These are phyloP conservation scores for Anoplolepis gracilipes DNA, from an alignment of 1,140 invertebrate genomes.

Conservation along the genomic window DNA sequence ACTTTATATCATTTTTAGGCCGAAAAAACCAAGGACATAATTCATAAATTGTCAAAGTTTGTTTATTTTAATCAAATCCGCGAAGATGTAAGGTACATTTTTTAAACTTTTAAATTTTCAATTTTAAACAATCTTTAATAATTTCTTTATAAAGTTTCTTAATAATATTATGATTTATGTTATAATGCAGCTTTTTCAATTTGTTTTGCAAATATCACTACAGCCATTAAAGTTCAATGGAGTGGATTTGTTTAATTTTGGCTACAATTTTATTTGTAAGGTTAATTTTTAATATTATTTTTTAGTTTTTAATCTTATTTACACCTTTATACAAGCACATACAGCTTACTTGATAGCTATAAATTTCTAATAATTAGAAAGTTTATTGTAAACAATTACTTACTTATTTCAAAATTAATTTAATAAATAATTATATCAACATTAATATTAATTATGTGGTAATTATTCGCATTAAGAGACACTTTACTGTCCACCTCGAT, in stretches of 20 bases:
- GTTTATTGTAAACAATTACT: not conserved
- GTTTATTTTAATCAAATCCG: not conserved
- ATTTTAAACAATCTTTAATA: not conserved
- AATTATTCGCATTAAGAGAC: no score
- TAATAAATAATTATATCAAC: not conserved
- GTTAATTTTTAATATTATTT: not conserved
- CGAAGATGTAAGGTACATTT: constrained; percentile 23
- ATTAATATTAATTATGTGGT: not conserved
- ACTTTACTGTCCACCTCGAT: no score
- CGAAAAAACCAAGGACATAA: not conserved
- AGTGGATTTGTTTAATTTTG: constrained; percentile 20
- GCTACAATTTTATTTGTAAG: constrained; percentile 2
- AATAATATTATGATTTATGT: not conserved
- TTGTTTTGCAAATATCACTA: constrained; percentile 2
- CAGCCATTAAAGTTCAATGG: constrained; percentile 19
- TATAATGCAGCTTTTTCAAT: constrained; percentile 22
- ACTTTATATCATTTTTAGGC: not conserved
- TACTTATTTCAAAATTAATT: no score
- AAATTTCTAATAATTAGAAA: not conserved
- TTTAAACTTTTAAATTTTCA: no score
- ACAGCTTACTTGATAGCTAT: no score
- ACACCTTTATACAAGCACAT: no score
- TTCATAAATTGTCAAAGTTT: constrained; percentile 24
- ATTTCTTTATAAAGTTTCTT: no score
- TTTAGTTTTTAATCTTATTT: no score